These are phyloP conservation scores for Catamblyrhynchus diadema DNA, from an alignment of 2,797 vertebrate species.

Conservation along the genomic window DNA sequence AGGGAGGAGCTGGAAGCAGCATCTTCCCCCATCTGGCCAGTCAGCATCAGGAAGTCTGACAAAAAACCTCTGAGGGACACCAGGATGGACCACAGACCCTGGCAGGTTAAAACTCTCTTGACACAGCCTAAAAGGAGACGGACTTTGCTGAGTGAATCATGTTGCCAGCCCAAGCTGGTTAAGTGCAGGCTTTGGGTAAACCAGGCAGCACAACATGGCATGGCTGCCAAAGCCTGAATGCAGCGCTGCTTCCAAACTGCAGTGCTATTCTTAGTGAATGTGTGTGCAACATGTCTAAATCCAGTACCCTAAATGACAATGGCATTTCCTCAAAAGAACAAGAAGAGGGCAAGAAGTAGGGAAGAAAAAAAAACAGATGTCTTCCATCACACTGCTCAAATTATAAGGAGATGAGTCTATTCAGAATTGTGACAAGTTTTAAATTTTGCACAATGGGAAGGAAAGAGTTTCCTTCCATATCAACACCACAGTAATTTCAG, in stretches of 20 bases:
- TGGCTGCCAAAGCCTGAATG: not conserved
- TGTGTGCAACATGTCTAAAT: not conserved
- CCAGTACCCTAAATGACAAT: not conserved
- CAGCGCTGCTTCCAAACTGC: not conserved
- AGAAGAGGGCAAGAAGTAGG: not conserved
- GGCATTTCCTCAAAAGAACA: slow-evolving; percentile 38
- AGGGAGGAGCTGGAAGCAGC: not conserved
- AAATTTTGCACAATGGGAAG: not conserved
- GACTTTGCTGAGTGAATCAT: not conserved
- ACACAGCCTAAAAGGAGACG: slow-evolving; percentile 5
- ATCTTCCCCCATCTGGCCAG: not conserved
- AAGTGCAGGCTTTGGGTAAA: slow-evolving; percentile 35
- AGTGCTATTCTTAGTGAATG: not conserved
- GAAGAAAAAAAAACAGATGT: not conserved
- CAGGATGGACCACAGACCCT: not conserved
- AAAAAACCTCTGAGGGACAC: not conserved
- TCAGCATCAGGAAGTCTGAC: slow-evolving; percentile 2
- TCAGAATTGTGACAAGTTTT: not conserved
- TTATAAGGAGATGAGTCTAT: not conserved
- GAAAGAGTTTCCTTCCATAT: not conserved
- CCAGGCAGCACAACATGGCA: not conserved
- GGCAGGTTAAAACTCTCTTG: not conserved
- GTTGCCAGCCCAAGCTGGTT: slow-evolving; percentile 34
- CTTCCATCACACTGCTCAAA: not conserved
- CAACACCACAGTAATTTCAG: not conserved